A percentile compares a stretch with the other conserved stretches of the same genome.
These are phyloP conservation scores for Trachythela sp. DNA, from an alignment of 64 coral and sea anemone species.

Conservation along the genomic window DNA sequence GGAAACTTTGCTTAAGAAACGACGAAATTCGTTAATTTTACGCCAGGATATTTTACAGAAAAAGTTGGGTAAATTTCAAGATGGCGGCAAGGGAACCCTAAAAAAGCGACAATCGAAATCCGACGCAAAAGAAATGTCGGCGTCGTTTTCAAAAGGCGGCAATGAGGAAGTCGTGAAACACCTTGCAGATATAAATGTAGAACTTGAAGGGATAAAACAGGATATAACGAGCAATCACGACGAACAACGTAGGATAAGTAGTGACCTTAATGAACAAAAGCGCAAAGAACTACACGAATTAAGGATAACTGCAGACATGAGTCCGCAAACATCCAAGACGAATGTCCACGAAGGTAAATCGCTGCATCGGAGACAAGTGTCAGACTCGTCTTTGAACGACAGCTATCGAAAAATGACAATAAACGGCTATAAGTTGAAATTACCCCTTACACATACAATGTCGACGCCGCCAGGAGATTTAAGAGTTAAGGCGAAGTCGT, in stretches of 20 bases:
- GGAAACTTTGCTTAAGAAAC: neutral
- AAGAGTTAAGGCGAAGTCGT: neutral
- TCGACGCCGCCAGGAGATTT: neutral
- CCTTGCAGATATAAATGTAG: neutral
- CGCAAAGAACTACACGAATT: neutral
- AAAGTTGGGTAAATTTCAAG: neutral
- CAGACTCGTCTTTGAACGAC: neutral
- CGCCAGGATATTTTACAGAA: neutral
- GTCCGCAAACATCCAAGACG: neutral
- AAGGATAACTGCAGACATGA: neutral
- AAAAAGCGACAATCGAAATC: neutral
- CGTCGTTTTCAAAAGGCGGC: neutral
- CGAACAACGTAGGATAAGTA: neutral
- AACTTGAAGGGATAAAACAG: neutral
- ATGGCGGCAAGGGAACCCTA: neutral
- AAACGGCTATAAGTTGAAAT: neutral
- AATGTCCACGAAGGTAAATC: neutral
- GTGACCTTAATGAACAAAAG: slow-evolving; percentile 4
- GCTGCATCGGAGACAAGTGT: slow-evolving; percentile 4
- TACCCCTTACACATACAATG: neutral
- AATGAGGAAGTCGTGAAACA: neutral
- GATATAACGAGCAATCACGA: neutral
- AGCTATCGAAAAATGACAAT: neutral
- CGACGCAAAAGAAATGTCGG: slow-evolving; percentile 11
- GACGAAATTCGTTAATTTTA: slow-evolving; percentile 15